Conservation (phyloP, 2,113 vertebrate species). For the Rissa tridactyla region DNA sequence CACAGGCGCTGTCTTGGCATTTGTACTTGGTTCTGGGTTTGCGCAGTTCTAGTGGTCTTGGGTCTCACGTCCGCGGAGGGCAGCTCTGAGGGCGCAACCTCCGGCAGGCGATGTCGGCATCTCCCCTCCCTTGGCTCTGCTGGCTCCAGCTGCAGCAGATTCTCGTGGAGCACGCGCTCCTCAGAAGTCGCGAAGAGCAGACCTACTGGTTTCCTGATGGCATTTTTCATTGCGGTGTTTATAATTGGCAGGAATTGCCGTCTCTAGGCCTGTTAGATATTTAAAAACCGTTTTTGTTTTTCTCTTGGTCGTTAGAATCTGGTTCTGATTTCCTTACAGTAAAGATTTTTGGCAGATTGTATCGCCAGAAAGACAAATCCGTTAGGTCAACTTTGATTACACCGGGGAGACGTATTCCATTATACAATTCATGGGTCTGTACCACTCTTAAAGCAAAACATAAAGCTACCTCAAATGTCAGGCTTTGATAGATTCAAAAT, state of each 20-base stretch:
- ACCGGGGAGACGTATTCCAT: neutral
- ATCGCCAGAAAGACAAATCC: conserved; percentile 3
- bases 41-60: neutral
- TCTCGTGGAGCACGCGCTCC: neutral
- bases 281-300: neutral
- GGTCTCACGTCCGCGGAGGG: accelerated
- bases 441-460: conserved; percentile 8
- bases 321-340: conserved; percentile 9
- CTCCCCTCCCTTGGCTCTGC: neutral
- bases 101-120: accelerated
- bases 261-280: neutral
- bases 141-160: accelerated
- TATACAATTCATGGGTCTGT: neutral
- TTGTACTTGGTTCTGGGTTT: neutral
- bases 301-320: neutral
- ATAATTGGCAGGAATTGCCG: neutral
- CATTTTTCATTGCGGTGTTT: accelerated
- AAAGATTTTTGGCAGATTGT: neutral
- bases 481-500: conserved; percentile 11
- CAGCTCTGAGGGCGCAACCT: neutral
- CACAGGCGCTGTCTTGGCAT: neutral
- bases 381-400: conserved; percentile 37
- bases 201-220: neutral
- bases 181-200: neutral
- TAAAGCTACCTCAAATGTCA: conserved; percentile 28